phyloP scores from a whole-genome alignment of 2,113 vertebrate genomes.

The Egretta garzetta region DNA sequence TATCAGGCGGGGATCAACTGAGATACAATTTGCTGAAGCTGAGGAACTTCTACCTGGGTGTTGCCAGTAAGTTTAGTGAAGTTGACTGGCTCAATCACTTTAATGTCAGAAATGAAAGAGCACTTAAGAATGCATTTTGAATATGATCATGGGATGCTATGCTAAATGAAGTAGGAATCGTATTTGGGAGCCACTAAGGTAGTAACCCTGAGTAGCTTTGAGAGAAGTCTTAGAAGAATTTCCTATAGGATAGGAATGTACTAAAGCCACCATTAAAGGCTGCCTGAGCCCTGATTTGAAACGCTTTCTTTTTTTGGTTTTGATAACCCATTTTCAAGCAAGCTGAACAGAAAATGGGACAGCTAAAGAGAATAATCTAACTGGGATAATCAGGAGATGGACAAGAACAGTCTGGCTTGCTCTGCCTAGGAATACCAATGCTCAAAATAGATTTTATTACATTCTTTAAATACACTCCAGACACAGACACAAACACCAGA shows the following conservation, averaged over 20 bases:
- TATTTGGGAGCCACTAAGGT: not conserved
- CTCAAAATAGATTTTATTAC: not conserved
- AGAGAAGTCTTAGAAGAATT: not conserved
- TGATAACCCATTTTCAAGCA: constrained; percentile 10
- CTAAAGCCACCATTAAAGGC: not conserved
- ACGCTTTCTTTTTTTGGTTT: not conserved
- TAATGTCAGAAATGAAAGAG: not conserved
- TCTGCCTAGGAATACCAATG: not conserved
- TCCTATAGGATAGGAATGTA: not conserved
- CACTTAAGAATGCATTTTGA: not conserved
- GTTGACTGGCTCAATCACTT: not conserved
- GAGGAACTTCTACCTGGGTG: not conserved
- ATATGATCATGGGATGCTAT: not conserved
- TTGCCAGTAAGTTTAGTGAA: not conserved
- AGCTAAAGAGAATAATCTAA: not conserved
- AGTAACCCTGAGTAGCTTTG: not conserved
- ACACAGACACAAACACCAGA: not conserved
- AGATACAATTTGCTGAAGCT: not conserved
- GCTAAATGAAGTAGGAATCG: not conserved
- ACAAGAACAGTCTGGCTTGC: not conserved
- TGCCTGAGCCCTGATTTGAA: not conserved
- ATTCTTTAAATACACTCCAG: not conserved
- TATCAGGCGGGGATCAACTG: not conserved
- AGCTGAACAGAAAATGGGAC: not conserved
- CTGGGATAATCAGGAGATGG: not conserved